Evolutionary conservation across 2,888 invertebrate species (phyloP).

Genomic region (Keiferia lycopersicella): DNA sequence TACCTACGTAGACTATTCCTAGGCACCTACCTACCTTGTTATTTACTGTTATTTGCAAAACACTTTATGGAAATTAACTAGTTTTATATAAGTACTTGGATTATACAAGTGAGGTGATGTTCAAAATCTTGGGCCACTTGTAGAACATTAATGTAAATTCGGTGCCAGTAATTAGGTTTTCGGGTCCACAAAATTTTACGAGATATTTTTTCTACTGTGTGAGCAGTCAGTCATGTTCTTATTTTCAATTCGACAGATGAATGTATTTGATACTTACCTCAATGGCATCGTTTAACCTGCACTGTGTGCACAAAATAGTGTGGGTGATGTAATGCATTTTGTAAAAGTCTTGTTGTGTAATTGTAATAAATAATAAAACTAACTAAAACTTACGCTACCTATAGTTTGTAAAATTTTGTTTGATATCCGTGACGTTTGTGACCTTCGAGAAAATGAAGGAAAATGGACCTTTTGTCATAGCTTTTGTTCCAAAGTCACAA

Average conservation of each 20-base stretch:
- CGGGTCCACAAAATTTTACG: too few relatives aligned
- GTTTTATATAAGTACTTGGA: not conserved
- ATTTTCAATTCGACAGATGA: not conserved
- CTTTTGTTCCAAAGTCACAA: too few relatives aligned
- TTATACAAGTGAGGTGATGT: not conserved
- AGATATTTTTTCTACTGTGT: too few relatives aligned
- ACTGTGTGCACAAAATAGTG: conserved; percentile 45
- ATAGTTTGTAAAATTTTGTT: too few relatives aligned
- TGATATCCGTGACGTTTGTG: too few relatives aligned
- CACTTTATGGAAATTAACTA: not conserved
- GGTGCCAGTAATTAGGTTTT: too few relatives aligned
- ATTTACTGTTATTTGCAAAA: not conserved
- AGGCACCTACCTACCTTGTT: not conserved
- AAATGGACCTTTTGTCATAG: too few relatives aligned
- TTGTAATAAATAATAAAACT: conserved; percentile 54
- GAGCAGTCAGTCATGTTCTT: too few relatives aligned
- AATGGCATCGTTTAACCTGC: conserved; percentile 23
- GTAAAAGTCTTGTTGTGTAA: conserved; percentile 63
- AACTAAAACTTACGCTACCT: conserved; percentile 27
- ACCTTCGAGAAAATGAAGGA: too few relatives aligned
- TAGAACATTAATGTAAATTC: not conserved
- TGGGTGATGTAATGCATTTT: conserved; percentile 72
- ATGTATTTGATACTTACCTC: not conserved
- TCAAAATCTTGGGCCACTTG: not conserved
- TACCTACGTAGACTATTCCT: not conserved